Evolutionary conservation across 64 coral and sea anemone species (phyloP).

Genomic region (Montipora sp.): DNA sequence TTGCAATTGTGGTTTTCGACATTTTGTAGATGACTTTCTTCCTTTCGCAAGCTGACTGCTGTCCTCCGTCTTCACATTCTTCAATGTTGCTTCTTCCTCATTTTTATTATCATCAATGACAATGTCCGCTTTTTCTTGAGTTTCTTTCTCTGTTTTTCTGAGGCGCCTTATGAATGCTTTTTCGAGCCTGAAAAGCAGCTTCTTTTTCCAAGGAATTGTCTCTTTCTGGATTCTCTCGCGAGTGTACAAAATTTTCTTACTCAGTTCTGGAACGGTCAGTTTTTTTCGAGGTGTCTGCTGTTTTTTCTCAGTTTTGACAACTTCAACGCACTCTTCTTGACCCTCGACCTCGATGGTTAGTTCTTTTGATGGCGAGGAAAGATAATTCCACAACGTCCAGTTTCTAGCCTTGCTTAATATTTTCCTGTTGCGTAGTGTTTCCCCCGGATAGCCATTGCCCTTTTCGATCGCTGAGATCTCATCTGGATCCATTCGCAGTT

Average conservation of each 20-base stretch:
- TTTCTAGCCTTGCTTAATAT: background rate
- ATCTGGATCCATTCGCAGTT: background rate
- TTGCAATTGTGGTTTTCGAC: background rate
- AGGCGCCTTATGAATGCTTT: constrained; percentile 6
- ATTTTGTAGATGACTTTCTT: background rate
- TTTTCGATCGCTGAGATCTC: background rate
- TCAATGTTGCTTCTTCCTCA: background rate
- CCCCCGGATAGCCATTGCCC: background rate
- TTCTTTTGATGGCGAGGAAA: constrained; percentile 5
- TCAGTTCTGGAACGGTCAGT: constrained; percentile 11
- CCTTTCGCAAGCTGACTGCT: background rate
- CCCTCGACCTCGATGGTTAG: background rate
- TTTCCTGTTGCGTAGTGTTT: background rate
- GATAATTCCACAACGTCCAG: background rate
- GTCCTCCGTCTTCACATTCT: background rate
- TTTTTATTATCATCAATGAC: background rate
- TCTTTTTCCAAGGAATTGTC: constrained; percentile 47
- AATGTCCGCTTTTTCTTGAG: constrained; percentile 19
- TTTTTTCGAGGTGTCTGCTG: background rate
- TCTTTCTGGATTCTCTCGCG: constrained; percentile 21
- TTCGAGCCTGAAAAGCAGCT: constrained; percentile 37
- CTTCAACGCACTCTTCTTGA: background rate
- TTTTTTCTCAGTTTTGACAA: constrained; percentile 18
- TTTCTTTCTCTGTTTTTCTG: constrained; percentile 44
- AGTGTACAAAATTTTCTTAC: constrained; percentile 29